Evolutionary conservation across 2,797 vertebrate species (phyloP).

Genomic region (Pseudotriccus pelzelni): DNA sequence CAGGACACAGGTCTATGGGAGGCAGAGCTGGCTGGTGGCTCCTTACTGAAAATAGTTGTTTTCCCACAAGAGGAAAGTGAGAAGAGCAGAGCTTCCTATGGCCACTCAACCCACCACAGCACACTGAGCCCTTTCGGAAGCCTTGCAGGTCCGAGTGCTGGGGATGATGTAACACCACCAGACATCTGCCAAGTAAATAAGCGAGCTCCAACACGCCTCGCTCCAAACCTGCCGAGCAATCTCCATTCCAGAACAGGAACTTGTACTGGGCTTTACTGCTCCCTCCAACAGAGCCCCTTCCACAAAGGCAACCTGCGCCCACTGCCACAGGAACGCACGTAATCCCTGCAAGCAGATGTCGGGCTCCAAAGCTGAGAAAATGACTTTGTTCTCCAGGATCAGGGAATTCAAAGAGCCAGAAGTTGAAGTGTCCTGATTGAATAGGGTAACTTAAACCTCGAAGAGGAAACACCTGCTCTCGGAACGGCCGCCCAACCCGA

Average conservation of each 20-base stretch:
- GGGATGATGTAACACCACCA: not conserved
- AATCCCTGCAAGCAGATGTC: slow-evolving; percentile 58
- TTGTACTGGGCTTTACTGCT: not conserved
- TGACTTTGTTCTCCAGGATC: slow-evolving; percentile 55
- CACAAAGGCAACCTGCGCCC: not conserved
- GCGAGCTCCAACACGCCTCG: not conserved
- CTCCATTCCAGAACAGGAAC: not conserved
- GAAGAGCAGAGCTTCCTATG: not conserved
- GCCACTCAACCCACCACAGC: not conserved
- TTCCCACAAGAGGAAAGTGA: not conserved
- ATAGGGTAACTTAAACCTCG: not conserved
- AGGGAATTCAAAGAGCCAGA: not conserved
- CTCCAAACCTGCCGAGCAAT: slow-evolving; percentile 6
- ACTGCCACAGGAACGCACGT: slow-evolving; percentile 43
- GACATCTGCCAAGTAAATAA: slow-evolving; percentile 28
- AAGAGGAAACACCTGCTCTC: slow-evolving; percentile 69
- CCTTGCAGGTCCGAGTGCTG: not conserved
- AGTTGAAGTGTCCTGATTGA: slow-evolving; percentile 32
- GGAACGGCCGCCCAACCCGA: not conserved
- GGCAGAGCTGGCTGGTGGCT: not conserved
- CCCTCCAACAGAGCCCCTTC: not conserved
- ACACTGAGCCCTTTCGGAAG: not conserved
- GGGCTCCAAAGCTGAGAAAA: slow-evolving; percentile 60
- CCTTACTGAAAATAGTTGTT: not conserved
- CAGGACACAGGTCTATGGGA: not conserved